A percentile compares a stretch with the other conserved stretches of the same genome.
Conservation (phyloP, 2,888 invertebrate genomes). For the Hemithea aestivaria region DNA sequence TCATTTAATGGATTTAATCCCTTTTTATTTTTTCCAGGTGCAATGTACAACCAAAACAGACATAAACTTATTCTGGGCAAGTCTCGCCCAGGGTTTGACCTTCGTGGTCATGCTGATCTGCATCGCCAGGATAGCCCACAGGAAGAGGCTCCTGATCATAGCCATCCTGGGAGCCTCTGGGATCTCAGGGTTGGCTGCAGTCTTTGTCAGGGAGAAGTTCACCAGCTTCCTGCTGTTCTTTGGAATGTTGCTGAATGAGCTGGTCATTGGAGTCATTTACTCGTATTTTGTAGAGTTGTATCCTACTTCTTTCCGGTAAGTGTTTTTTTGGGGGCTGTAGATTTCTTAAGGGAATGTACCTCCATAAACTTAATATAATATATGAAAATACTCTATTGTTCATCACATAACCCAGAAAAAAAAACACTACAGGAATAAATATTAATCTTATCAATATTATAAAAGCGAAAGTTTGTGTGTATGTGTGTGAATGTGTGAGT, state of each 20-base stretch:
- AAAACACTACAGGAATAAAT: no score
- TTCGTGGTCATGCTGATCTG: constrained; percentile 35
- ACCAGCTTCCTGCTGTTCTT: constrained; percentile 42
- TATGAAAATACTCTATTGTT: no score
- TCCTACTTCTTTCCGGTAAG: constrained; percentile 49
- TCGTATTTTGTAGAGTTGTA: constrained; percentile 49
- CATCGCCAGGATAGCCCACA: constrained; percentile 36
- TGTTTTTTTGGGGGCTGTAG: no score
- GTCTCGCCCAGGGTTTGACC: constrained; percentile 31
- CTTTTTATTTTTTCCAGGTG: constrained; percentile 14
- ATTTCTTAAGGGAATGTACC: no score
- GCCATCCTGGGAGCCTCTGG: constrained; percentile 29
- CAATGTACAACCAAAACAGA: constrained; percentile 30
- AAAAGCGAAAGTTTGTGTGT: no score
- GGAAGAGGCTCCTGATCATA: constrained; percentile 37
- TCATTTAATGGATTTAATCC: no score
- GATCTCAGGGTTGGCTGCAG: constrained; percentile 30
- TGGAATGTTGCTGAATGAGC: constrained; percentile 34
- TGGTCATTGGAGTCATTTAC: constrained; percentile 41
- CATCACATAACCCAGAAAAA: no score
- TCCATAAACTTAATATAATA: no score
- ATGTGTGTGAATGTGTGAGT: no score
- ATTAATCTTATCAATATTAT: no score
- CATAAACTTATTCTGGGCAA: constrained; percentile 31
- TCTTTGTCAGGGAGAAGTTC: constrained; percentile 30